A percentile compares a stretch with the other conserved stretches of the same genome.
Evolutionary conservation across 2,797 vertebrate species (phyloP).

Genomic region (Tenualosa thibaudeaui): DNA sequence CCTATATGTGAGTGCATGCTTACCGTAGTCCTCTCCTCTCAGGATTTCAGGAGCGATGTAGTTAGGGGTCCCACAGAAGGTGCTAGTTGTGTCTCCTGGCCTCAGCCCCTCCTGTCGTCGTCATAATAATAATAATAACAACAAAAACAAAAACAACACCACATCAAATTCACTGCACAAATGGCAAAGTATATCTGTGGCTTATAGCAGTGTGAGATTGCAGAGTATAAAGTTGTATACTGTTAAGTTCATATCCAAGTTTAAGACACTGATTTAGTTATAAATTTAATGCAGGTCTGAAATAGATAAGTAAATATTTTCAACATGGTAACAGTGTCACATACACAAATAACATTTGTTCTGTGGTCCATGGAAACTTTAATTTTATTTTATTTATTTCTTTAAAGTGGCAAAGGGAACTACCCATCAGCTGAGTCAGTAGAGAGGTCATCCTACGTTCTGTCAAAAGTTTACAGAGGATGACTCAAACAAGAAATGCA

Average conservation of each 20-base stretch:
- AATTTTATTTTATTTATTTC: background rate
- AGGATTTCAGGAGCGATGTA: slow-evolving; percentile 99
- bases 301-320: too few species aligned
- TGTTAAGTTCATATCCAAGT: too few species aligned
- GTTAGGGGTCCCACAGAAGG: slow-evolving; percentile 98
- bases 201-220: too few species aligned
- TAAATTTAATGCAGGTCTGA: too few species aligned
- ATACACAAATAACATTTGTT: background rate
- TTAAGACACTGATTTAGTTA: too few species aligned
- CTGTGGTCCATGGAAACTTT: background rate
- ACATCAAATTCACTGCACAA: too few species aligned
- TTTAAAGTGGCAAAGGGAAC: slow-evolving; percentile 8
- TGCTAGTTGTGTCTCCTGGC: slow-evolving; percentile 97
- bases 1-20: slow-evolving; percentile 40
- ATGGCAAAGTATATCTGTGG: too few species aligned
- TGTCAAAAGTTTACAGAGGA: background rate
- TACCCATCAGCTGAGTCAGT: background rate
- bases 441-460: slow-evolving; percentile 6
- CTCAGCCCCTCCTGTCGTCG: slow-evolving; percentile 98
- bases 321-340: background rate
- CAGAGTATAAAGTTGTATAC: too few species aligned
- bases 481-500: background rate
- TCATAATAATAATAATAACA: slow-evolving; percentile 27
- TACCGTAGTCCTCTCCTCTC: slow-evolving; percentile 97
- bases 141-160: too few species aligned